phyloP scores from a whole-genome alignment of 2,888 invertebrate genomes.

The Campoplex capitator region DNA sequence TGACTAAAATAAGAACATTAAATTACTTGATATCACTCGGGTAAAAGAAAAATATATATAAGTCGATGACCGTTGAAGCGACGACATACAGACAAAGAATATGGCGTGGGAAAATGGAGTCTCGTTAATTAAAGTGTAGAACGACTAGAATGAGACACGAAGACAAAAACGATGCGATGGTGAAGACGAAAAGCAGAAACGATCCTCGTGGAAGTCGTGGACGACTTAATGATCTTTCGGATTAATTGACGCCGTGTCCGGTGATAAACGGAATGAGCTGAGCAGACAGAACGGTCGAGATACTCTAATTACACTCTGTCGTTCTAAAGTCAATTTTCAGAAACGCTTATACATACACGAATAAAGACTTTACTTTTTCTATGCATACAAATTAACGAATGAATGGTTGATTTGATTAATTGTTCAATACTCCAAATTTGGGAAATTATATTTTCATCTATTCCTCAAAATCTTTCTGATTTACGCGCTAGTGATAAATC shows the following conservation, averaged over 20 bases:
- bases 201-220: constrained; percentile 36
- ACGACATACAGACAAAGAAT: constrained; percentile 25
- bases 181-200: constrained; percentile 55
- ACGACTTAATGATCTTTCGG: constrained; percentile 64
- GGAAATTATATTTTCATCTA: neutral
- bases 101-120: constrained; percentile 49
- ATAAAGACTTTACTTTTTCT: neutral
- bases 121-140: constrained; percentile 65
- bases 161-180: constrained; percentile 8
- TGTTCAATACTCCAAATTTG: too few relatives aligned
- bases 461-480: neutral
- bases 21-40: too few relatives aligned
- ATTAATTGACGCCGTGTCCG: constrained; percentile 65
- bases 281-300: constrained; percentile 29
- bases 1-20: too few relatives aligned
- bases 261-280: constrained; percentile 55
- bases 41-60: neutral
- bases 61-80: constrained; percentile 56
- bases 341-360: constrained; percentile 1
- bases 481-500: neutral
- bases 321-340: constrained; percentile 16
- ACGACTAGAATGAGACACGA: constrained; percentile 49
- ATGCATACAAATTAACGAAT: neutral
- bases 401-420: neutral
- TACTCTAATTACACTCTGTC: constrained; percentile 28